phyloP scores from a whole-genome alignment of 1,140 invertebrate genomes.

The Drosophila persimilis region DNA sequence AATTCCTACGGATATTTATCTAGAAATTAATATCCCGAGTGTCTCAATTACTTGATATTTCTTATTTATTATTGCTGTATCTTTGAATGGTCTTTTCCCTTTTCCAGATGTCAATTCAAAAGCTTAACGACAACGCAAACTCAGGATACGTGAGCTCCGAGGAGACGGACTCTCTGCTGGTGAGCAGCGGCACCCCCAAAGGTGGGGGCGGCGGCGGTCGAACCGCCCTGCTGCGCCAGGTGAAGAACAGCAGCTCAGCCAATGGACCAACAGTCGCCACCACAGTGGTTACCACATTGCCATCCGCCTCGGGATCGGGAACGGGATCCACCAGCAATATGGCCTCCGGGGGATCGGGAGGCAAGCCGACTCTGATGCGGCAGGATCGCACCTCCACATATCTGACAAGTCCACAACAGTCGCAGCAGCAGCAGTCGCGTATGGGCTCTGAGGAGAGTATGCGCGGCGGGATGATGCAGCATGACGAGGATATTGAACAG shows the following conservation, averaged over 20 bases:
- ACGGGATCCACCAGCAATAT: background rate
- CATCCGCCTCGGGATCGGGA: constrained; percentile 8
- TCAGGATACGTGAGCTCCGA: constrained; percentile 89
- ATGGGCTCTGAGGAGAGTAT: constrained; percentile 90
- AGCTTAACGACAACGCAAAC: constrained; percentile 84
- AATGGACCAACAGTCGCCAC: constrained; percentile 84
- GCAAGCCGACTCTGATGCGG: constrained; percentile 91
- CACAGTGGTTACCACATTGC: constrained; percentile 48
- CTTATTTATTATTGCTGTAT: no score
- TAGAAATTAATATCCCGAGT: no score
- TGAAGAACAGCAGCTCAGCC: constrained; percentile 59
- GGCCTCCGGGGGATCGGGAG: constrained; percentile 32
- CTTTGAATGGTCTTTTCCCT: background rate
- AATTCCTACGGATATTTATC: no score
- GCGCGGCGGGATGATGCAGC: constrained; percentile 30
- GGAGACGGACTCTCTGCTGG: constrained; percentile 90
- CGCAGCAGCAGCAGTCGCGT: constrained; percentile 87
- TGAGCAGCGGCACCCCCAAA: constrained; percentile 74
- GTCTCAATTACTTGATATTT: no score
- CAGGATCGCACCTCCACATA: constrained; percentile 91
- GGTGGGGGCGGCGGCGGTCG: constrained; percentile 53
- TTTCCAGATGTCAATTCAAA: constrained; percentile 83
- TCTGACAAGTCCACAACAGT: constrained; percentile 89
- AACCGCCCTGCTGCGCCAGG: constrained; percentile 63
- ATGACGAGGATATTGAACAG: constrained; percentile 85